Evolutionary conservation across 2,113 vertebrate genomes (phyloP).

Genomic region (Alligator sinensis): DNA sequence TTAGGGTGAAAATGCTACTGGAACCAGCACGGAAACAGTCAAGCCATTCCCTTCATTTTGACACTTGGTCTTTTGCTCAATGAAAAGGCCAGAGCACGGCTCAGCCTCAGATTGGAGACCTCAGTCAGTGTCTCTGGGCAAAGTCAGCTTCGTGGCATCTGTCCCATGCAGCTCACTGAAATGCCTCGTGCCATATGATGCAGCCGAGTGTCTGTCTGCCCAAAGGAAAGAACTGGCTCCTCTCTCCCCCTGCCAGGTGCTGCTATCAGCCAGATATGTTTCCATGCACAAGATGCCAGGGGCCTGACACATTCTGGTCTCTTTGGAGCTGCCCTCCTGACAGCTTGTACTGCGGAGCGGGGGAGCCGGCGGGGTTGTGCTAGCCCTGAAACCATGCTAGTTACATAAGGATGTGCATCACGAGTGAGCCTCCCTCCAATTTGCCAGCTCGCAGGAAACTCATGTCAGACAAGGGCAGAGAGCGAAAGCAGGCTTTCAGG

Average conservation of each 20-base stretch:
- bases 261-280: not conserved
- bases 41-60: not conserved
- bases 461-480: rapidly evolving
- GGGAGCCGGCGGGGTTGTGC: not conserved
- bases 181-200: not conserved
- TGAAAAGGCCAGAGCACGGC: not conserved
- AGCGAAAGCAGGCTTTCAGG: not conserved
- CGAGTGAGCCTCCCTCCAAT: not conserved
- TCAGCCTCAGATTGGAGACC: not conserved
- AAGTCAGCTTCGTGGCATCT: not conserved
- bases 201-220: not conserved
- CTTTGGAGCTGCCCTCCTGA: not conserved
- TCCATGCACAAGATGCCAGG: not conserved
- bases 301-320: not conserved
- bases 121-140: not conserved
- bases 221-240: not conserved
- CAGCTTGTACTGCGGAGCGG: not conserved
- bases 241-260: not conserved
- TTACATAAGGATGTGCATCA: not conserved
- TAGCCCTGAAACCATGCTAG: not conserved
- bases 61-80: not conserved
- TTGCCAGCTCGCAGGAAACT: not conserved
- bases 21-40: not conserved
- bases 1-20: not conserved
- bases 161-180: not conserved